Conservation (phyloP, 2,888 invertebrate genomes). For the Leucoma salicis region DNA sequence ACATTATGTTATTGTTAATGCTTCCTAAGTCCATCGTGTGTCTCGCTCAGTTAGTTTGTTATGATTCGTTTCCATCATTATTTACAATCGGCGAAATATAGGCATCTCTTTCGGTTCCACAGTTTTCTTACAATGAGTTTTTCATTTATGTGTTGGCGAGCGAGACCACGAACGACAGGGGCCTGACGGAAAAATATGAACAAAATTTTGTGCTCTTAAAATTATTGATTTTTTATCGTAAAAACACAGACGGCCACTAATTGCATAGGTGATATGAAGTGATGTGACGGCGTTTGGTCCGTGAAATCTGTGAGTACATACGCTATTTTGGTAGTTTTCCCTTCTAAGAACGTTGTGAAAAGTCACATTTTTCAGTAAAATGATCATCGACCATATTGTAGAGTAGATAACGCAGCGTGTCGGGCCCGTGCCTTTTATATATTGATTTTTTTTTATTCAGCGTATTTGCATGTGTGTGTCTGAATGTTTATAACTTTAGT, state of each 20-base stretch:
- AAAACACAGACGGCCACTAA: slow-evolving; percentile 53
- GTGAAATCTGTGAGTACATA: slow-evolving; percentile 53
- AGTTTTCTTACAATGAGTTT: slow-evolving; percentile 75
- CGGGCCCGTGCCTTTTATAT: slow-evolving; percentile 52
- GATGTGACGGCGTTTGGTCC: slow-evolving; percentile 50
- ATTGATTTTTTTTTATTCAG: slow-evolving; percentile 65
- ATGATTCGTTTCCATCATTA: slow-evolving; percentile 73
- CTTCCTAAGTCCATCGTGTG: slow-evolving; percentile 47
- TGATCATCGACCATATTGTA: slow-evolving; percentile 61
- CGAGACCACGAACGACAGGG: slow-evolving; percentile 60
- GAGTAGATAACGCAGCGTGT: slow-evolving; percentile 20
- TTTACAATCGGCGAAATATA: slow-evolving; percentile 72
- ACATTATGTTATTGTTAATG: slow-evolving; percentile 56
- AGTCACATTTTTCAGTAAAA: slow-evolving; percentile 69
- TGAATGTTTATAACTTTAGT: slow-evolving; percentile 77
- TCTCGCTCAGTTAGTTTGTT: slow-evolving; percentile 73
- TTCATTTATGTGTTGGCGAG: slow-evolving; percentile 72
- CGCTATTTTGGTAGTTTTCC: slow-evolving; percentile 63
- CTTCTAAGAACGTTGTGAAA: slow-evolving; percentile 63
- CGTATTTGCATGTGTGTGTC: slow-evolving; percentile 53
- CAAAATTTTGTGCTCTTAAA: slow-evolving; percentile 73
- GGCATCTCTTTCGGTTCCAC: slow-evolving; percentile 65
- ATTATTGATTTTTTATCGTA: slow-evolving; percentile 80
- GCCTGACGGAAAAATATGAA: slow-evolving; percentile 76
- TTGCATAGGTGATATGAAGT: slow-evolving; percentile 67